A percentile compares a stretch with the other conserved stretches of the same genome.
These are phyloP conservation scores for Aspidiotus destructor DNA, from an alignment of 2,888 invertebrate species.

Conservation along the genomic window DNA sequence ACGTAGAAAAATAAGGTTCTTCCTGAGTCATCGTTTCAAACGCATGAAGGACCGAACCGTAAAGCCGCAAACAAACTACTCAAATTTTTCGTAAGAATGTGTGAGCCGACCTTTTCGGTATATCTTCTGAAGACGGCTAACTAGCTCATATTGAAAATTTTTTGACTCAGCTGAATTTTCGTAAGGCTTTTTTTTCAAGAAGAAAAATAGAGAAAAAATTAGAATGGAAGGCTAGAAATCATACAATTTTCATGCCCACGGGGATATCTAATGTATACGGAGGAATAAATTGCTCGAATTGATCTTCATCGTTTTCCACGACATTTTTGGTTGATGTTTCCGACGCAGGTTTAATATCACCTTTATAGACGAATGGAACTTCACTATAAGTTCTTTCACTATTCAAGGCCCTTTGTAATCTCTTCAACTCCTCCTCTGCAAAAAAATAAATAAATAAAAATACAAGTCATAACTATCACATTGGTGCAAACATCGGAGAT, in stretches of 20 bases:
- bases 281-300: constrained; percentile 65
- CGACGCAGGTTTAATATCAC: constrained; percentile 41
- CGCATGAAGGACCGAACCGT: too few relatives aligned
- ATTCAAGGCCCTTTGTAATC: constrained; percentile 60
- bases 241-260: constrained; percentile 59
- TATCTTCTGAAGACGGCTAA: too few relatives aligned
- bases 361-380: constrained; percentile 66
- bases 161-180: too few relatives aligned
- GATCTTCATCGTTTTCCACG: constrained; percentile 43
- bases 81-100: too few relatives aligned
- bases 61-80: too few relatives aligned
- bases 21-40: too few relatives aligned
- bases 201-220: neutral
- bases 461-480: neutral
- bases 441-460: constrained; percentile 32
- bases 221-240: constrained; percentile 36
- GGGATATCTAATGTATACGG: constrained; percentile 67
- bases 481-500: neutral
- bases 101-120: too few relatives aligned
- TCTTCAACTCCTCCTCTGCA: constrained; percentile 85
- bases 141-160: too few relatives aligned
- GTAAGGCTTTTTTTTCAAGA: too few relatives aligned
- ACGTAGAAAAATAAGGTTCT: too few relatives aligned
- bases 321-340: constrained; percentile 42
- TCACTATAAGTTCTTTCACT: constrained; percentile 51